Evolutionary conservation across 2,888 invertebrate species (phyloP), one percentile per base, ranked within the genome.

Genomic region (Frankliniella intonsa): DNA sequence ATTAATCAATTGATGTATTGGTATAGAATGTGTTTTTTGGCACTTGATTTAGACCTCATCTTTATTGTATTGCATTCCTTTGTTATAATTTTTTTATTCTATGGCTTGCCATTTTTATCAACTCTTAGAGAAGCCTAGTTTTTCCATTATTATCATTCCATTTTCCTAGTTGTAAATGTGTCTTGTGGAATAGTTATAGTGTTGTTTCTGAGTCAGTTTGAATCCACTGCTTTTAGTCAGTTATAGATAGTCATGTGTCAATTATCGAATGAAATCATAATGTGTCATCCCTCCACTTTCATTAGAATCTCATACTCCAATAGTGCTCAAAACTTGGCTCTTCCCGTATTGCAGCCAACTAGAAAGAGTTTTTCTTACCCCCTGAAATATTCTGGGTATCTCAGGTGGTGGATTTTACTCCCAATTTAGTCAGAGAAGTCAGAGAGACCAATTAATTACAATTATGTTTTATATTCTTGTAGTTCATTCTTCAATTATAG

Each of bases 171-270:
- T 76, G 22, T 76, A 25, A 76, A 10, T 22, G 12, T 25, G 25
- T 76, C 25, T 76, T 76, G 69, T 76, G 25, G 38, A 38, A 38
- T 38, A 38, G 38, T 38, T 38, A 3, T 25, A 76, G 12, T 76
- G 25, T 69, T 69, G 22, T n/a, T 3, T 22, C 69, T 22, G 22
- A 22, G 69, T 76, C 11, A 76, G 69, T 76, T 76, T 76, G 69
- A 76, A 76, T 76, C 25, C 69, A 76, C 25, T 10, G 25, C 25
- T 25, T 76, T 76, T 76, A 76, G 69, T 76, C 69, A 76, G 69
- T 76, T 25, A 76, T 25, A 25, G 69, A 76, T 76, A 76, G 69
- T 76, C 69, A 76, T 76, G 69, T 76, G 25, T 25, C 69, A 76
- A 12, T 76, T 76, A 76, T 25, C 22, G 22, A 76, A 8, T 76